Base-by-base conservation (phyloP, 2,797 vertebrate genomes). In the Fistularia tabacaria region DNA sequence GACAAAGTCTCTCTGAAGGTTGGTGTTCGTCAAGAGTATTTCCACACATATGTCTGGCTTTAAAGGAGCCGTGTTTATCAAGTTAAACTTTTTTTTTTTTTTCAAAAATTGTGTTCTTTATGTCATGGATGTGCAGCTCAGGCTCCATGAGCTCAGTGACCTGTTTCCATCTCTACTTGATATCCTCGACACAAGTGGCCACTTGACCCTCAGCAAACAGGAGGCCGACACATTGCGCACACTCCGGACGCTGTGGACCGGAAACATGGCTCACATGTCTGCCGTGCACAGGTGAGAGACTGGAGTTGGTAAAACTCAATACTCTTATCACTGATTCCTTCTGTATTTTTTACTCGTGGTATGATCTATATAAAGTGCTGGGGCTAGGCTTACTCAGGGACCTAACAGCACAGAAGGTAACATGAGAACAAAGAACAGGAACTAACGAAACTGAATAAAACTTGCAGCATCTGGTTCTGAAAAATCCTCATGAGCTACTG, bases 261-360 rank as follows among this genome's bases (percentile, higher is more conserved):
- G 89, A 59, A 85, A 84, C 57, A 85, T 89, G 6, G 89, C 83
- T 8, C 73, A 62, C 1, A 74, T 82, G 0, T 77, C 85, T 38
- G 85, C 92, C 47, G 54, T 25, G 7, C 90, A 85, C 93, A 92
- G 92, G 96, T 96, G 54, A 47, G 86, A 50, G 8, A 38, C 9
- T 55, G 43, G 1, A 25, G 2, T 25, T 25, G 25, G 25, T 25
- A 25, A 25, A 25, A 25, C 25, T 5, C 25, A 2, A 25, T 25
- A 25, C 5, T 25, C 5, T 25, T 2, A 5, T 25, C 25, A 25
- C 5, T 25, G 2, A 3, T 25, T 25, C 25, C 25, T 25, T 25
- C 25, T 25, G 25, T 25, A 25, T 5, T 25, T 25, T 25, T 3
- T 25, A 25, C 25, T 25, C 25, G 5, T 25, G 25, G 25, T 25